These are phyloP conservation scores for Poecilia velifera DNA, from an alignment of 2,797 vertebrate genomes.

Conservation along the genomic window DNA sequence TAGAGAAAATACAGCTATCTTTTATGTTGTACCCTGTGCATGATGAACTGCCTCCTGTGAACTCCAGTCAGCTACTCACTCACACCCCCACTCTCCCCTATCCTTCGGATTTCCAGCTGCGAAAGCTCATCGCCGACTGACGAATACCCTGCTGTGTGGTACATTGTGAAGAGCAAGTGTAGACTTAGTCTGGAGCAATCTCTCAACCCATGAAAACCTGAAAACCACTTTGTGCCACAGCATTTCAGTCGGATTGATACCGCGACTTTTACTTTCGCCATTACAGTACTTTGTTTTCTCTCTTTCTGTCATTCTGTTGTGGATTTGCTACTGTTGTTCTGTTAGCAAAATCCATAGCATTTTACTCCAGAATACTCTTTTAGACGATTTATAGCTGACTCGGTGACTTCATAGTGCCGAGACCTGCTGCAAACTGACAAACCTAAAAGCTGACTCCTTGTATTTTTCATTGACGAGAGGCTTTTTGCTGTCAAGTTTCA, in stretches of 20 bases:
- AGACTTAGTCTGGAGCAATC: constrained; percentile 1
- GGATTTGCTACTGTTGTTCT: neutral
- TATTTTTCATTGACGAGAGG: neutral
- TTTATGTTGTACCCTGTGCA: neutral
- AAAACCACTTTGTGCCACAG: neutral
- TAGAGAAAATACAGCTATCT: neutral
- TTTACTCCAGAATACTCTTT: neutral
- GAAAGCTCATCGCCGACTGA: constrained; percentile 6
- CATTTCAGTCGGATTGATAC: neutral
- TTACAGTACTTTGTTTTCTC: neutral
- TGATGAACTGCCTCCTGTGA: constrained; percentile 3
- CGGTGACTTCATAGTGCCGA: neutral
- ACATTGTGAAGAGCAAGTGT: constrained; percentile 5
- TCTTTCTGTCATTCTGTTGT: neutral
- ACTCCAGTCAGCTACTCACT: constrained; percentile 5
- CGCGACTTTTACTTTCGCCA: neutral
- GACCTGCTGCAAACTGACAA: neutral
- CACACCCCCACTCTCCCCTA: neutral
- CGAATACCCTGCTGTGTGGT: constrained; percentile 8
- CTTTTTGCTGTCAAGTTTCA: neutral
- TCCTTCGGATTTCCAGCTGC: constrained; percentile 9
- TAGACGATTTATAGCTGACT: neutral
- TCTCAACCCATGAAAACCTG: neutral
- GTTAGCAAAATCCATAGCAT: neutral
- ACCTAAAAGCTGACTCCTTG: neutral